These are phyloP conservation scores for Desmodus rotundus DNA, from an alignment of 2,113 vertebrate genomes.

Conservation along the genomic window DNA sequence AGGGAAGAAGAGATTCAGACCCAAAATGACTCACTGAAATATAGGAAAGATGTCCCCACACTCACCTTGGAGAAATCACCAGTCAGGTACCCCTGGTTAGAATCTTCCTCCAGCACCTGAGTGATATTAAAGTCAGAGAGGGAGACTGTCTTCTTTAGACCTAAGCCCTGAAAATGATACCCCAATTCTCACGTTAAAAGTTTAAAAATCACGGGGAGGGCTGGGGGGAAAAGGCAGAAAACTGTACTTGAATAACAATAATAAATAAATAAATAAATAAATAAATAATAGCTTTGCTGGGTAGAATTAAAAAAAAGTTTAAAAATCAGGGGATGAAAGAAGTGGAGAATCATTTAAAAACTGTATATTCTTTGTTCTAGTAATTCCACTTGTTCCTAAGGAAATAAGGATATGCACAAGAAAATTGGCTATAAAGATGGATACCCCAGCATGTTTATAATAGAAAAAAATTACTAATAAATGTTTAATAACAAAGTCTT, in stretches of 20 bases:
- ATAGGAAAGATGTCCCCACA: not conserved
- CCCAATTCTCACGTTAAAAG: not conserved
- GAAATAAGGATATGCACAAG: conserved; percentile 31
- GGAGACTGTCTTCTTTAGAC: conserved; percentile 75
- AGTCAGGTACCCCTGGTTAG: conserved; percentile 65
- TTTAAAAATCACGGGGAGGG: conserved; percentile 21
- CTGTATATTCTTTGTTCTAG: not conserved
- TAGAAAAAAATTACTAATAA: not conserved
- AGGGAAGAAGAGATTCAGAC: conserved; percentile 5
- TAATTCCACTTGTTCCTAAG: not conserved
- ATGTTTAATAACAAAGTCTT: not conserved
- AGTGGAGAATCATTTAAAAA: not conserved
- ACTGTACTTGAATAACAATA: no score
- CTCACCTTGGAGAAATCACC: conserved; percentile 81
- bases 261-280: no score
- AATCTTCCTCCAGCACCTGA: conserved; percentile 72
- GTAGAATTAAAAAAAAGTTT: no score
- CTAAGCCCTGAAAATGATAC: conserved; percentile 50
- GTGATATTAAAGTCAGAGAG: conserved; percentile 68
- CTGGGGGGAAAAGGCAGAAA: no score
- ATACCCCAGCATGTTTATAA: not conserved
- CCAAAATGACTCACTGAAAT: conserved; percentile 12
- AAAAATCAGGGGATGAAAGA: not conserved
- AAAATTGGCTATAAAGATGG: not conserved
- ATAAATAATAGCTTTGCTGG: no score